Evolutionary conservation across 2,888 invertebrate species (phyloP), one percentile per base, ranked within the genome.

Genomic region (Drosophila robusta): DNA sequence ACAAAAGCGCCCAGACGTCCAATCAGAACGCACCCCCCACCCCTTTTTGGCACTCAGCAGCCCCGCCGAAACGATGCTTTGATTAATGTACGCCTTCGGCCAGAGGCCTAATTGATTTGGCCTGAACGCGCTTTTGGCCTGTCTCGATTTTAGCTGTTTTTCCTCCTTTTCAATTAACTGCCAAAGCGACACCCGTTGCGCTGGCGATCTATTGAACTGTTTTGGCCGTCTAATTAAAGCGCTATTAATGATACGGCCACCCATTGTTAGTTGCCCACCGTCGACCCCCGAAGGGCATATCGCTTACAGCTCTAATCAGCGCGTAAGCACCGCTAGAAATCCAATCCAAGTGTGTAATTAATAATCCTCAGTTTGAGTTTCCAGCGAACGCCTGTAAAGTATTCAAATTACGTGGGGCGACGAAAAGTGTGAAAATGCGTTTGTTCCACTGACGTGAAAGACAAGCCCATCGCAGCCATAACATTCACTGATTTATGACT

Each of bases 401-500:
- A 86, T 86, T 86, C 85, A 89, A 89, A 86, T 86, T 86, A 86
- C 85, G n/a, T n/a, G 69, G 68, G 82, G 70, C 88, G 87, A 77
- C 73, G 88, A 84, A 78, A 91, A 91, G 91, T 91, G 91, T 91
- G 91, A 91, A 91, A 91, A 91, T 90, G 80, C 87, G 81, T 80
- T 80, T 75, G 24, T 32, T 14, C 69, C 66, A 71, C 66, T 81
- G 88, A 90, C 91, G 89, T 81, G 88, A 26, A n/a, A 70, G 61
- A 89, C 86, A 60, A 51, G 14, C 36, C 42, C 26, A 42, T 82
- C 83, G 81, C 85, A 81, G 83, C 83, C 90, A 90, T 88, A 90
- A 90, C 88, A 88, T 80, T 71, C 51, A n/a, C 71, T 91, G 91
- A 91, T 91, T 91, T 91, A 91, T 91, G 91, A 91, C 90, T 80